Evolutionary conservation across 64 coral and sea anemone species (phyloP).

Genomic region (Acropora yongei): DNA sequence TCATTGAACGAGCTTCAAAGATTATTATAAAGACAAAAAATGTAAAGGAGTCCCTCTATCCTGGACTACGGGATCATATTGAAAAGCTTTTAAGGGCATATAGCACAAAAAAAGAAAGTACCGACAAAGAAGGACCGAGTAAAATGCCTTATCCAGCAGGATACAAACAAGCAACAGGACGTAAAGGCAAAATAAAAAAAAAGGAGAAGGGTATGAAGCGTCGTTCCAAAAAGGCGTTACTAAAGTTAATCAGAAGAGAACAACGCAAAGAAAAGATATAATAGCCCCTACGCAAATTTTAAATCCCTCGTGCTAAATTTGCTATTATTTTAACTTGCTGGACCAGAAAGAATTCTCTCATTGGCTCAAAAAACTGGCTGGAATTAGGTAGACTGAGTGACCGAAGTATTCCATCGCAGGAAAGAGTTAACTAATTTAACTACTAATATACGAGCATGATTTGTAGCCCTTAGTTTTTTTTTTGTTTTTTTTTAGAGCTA

Average conservation of each 20-base stretch:
- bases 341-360: too few relatives aligned
- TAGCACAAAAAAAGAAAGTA: conserved; percentile 32
- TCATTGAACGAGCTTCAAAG: conserved; percentile 85
- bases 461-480: too few relatives aligned
- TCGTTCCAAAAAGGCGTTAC: conserved; percentile 4
- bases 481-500: too few relatives aligned
- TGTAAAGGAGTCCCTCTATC: conserved; percentile 69
- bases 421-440: too few relatives aligned
- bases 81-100: conserved; percentile 72
- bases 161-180: background rate
- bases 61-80: conserved; percentile 83
- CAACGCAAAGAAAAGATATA: background rate
- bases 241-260: conserved; percentile 10
- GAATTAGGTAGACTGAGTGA: too few relatives aligned
- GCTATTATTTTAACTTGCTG: too few relatives aligned
- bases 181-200: conserved; percentile 25
- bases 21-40: conserved; percentile 87
- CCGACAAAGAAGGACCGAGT: background rate
- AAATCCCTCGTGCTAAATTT: too few relatives aligned
- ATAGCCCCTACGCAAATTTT: too few relatives aligned
- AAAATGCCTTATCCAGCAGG: conserved; percentile 31
- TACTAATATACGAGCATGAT: too few relatives aligned
- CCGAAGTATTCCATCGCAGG: too few relatives aligned
- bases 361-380: too few relatives aligned
- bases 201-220: conserved; percentile 13